These are phyloP conservation scores for Periphyllus acericola DNA, from an alignment of 2,888 invertebrate species.

Conservation along the genomic window DNA sequence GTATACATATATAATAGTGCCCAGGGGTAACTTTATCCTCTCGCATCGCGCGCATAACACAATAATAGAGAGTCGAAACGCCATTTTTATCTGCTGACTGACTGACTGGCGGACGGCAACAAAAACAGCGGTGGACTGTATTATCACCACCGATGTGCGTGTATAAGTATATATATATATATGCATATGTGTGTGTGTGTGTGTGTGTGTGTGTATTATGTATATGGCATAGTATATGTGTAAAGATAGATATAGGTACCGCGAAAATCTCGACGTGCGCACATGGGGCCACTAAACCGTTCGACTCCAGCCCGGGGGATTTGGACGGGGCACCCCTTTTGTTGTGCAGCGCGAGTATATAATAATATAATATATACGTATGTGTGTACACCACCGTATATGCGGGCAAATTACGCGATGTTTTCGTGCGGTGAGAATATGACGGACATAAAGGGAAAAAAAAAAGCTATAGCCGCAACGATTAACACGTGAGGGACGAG, in stretches of 20 bases:
- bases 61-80: slow-evolving; percentile 58
- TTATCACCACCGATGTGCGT: not conserved
- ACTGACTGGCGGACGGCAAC: slow-evolving; percentile 25
- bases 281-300: slow-evolving; percentile 44
- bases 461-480: slow-evolving; percentile 32
- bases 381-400: not conserved
- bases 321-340: not conserved
- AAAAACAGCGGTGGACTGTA: slow-evolving; percentile 16
- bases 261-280: slow-evolving; percentile 23
- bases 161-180: not conserved
- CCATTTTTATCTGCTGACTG: slow-evolving; percentile 55
- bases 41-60: slow-evolving; percentile 51
- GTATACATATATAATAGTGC: not conserved
- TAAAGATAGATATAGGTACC: not conserved
- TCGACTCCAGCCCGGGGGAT: slow-evolving; percentile 47
- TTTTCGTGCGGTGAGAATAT: slow-evolving; percentile 38
- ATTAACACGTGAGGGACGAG: slow-evolving; percentile 3
- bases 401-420: slow-evolving; percentile 50
- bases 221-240: not conserved
- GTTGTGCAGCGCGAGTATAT: not conserved
- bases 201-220: too few species aligned
- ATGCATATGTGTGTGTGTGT: too few species aligned
- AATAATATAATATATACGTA: too few species aligned
- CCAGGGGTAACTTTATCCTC: slow-evolving; percentile 60
- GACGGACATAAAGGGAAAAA: not conserved